Evolutionary conservation across 2,888 invertebrate genomes (phyloP).

Genomic region (Sarcophaga variegata): DNA sequence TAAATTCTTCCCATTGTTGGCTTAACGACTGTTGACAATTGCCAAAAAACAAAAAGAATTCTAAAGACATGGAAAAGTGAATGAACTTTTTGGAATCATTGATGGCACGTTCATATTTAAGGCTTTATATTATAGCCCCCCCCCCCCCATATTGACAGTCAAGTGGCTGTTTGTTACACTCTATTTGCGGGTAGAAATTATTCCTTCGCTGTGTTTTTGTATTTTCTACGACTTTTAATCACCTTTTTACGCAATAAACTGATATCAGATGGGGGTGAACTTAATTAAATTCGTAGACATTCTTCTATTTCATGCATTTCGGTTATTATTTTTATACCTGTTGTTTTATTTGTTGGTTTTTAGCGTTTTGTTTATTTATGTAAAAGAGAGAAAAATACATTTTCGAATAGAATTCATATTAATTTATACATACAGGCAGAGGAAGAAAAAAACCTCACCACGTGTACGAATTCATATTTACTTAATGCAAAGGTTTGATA

Average conservation of each 20-base stretch:
- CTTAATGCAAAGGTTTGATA: neutral
- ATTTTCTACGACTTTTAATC: constrained; percentile 9
- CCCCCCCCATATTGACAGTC: too few relatives aligned
- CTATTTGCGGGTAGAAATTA: too few relatives aligned
- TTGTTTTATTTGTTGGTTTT: neutral
- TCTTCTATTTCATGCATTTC: neutral
- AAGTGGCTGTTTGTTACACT: too few relatives aligned
- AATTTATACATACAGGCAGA: neutral
- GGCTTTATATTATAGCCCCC: neutral
- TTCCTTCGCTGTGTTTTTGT: too few relatives aligned
- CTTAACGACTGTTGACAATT: too few relatives aligned
- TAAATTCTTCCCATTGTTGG: neutral
- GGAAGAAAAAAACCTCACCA: too few relatives aligned
- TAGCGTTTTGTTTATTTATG: neutral
- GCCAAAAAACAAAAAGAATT: neutral
- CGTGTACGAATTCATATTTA: too few relatives aligned
- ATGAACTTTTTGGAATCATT: constrained; percentile 22
- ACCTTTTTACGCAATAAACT: neutral
- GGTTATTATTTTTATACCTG: neutral
- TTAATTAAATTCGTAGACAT: neutral
- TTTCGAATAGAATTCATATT: neutral
- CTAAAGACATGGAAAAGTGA: neutral
- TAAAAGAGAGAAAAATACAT: neutral
- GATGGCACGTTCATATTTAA: neutral
- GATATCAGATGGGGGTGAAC: neutral